These are phyloP conservation scores for Hypomesus transpacificus DNA, from an alignment of 2,113 vertebrate genomes.

Conservation along the genomic window DNA sequence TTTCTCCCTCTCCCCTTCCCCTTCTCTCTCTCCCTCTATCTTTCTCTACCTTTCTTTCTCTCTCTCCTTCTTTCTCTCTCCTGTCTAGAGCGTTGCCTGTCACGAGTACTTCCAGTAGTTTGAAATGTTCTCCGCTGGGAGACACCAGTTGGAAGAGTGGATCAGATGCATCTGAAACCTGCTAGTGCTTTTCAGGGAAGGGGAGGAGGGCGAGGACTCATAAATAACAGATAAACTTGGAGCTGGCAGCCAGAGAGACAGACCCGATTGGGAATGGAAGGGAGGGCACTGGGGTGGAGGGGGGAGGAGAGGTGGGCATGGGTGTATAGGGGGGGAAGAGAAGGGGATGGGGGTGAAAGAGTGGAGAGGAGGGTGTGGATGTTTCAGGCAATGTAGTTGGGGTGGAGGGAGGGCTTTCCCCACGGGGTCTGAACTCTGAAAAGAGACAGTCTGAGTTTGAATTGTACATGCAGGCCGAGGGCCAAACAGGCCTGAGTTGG, in stretches of 20 bases:
- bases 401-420: not conserved
- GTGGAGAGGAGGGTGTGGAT: not conserved
- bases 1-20: not conserved
- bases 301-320: not conserved
- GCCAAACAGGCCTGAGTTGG: not conserved
- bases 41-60: not conserved
- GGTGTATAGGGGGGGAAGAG: not conserved
- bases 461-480: not conserved
- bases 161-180: not conserved
- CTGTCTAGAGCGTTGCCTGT: not conserved
- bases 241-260: not conserved
- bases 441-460: not conserved
- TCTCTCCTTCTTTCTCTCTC: not conserved
- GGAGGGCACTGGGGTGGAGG: not conserved
- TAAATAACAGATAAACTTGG: conserved; percentile 1
- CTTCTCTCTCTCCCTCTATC: not conserved
- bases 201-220: not conserved
- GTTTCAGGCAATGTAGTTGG: not conserved
- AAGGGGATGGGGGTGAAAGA: not conserved
- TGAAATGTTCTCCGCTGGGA: not conserved
- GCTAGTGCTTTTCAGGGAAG: not conserved
- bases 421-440: not conserved
- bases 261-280: not conserved
- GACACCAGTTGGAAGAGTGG: not conserved
- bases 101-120: not conserved